Evolutionary conservation across 1,140 invertebrate genomes (phyloP).

Genomic region (Vanessa atalanta): DNA sequence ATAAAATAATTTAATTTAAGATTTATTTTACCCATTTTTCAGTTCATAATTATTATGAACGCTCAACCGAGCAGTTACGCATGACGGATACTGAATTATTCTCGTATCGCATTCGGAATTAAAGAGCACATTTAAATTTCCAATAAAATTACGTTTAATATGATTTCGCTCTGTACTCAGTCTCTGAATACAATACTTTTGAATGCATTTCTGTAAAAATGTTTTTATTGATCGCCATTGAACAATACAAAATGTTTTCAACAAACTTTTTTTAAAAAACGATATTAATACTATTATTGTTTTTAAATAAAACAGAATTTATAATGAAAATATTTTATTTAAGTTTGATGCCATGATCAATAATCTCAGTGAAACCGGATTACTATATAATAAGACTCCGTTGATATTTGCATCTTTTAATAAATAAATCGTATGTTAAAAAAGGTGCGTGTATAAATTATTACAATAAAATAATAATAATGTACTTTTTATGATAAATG

Average conservation of each 20-base stretch:
- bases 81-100: constrained; percentile 31
- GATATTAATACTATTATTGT: no score
- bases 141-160: constrained; percentile 27
- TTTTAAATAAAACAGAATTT: no score
- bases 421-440: no score
- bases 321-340: no score
- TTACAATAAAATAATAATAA: no score
- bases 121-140: constrained; percentile 29
- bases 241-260: neutral
- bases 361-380: no score
- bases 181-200: constrained; percentile 8
- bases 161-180: constrained; percentile 5
- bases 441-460: no score
- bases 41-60: constrained; percentile 10
- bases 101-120: constrained; percentile 21
- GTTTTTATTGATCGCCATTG: neutral
- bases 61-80: constrained; percentile 17
- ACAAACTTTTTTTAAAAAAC: no score
- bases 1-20: neutral
- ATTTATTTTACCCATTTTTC: neutral
- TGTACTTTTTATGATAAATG: no score
- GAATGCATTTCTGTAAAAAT: neutral
- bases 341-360: no score
- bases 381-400: no score
- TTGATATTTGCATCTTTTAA: no score